Base-by-base conservation (phyloP, 2,888 invertebrate species). In the Listrodromus nycthemerus region DNA sequence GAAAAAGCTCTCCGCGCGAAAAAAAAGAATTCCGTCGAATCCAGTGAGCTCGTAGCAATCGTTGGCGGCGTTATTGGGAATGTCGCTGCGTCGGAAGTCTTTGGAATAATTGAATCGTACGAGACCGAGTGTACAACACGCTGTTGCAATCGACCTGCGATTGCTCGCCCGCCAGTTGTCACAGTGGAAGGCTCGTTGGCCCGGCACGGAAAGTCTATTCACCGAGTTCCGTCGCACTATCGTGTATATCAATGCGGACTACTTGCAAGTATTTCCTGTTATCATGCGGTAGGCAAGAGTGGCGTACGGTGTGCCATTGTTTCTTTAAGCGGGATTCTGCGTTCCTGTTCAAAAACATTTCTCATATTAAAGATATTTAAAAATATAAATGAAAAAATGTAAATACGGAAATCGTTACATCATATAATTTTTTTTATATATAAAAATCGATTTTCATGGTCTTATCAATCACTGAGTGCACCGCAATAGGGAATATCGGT, bases 161-260 rank as follows among this genome's bases (percentile, higher is more conserved):
- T n/a, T 37, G 19, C 19, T 19, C 8, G 33, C 19, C 24, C 10
- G 55, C n/a, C 55, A 7, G 21, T 19, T 37, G 55, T 19, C 45
- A 58, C 19, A 71, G 58, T 71, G 41, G 13, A 27, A 27, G 24
- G 37, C 55, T 70, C 55, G 30, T 71, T 58, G 55, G 41, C 37
- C 41, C 24, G 16, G 41, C 27, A 37, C 16, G 58, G 24, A 58
- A 58, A 71, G 71, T 71, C 45, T 58, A 71, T 71, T 71, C 71
- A 58, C 27, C 45, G 58, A n/a, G 71, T 27, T 71, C 24, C 10
- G 19, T 24, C 6, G 41, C 6, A 6, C 41, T 6, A 45, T 37
- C 52, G 24, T 13, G 16, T 24, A 55, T 70, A 52, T 52, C 24
- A 16, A 27, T 52, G 30, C 52, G 41, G 37, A 55, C 2, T 33